Base-by-base conservation (phyloP, 2,113 vertebrate genomes). In the Hemicordylus capensis region DNA sequence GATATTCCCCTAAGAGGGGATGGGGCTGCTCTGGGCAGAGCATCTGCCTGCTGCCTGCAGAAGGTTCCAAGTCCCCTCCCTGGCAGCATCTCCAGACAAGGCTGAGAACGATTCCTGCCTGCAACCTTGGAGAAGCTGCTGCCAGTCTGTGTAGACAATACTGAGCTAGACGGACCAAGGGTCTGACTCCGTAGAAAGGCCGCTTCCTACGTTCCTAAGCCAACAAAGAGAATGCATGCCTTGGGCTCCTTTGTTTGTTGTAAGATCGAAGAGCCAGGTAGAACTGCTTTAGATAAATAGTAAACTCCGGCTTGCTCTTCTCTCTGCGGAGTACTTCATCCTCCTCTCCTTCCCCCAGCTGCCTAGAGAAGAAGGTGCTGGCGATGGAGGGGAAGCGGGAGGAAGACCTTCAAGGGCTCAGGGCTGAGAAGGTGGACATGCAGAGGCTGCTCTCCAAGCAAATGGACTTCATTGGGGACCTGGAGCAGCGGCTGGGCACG, bases 341-440 rank as follows among this genome's bases (percentile, higher is more conserved):
- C 10, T 11, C 9, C 31, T 37, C 46, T 64, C 51, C 22, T 14
- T 64, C 51, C 51, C 39, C 51, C 70, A 98, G 97, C 89, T 94
- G 96, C 84, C 90, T 98, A 84, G 97, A 97, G 76, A 91, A 96
- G 84, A 95, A 96, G 85, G 93, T 98, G 20, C 84, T 93, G 31
- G 94, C 93, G 0, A 87, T 97, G 85, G 97, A 97, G 87, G 91
- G 92, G 66, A 94, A 92, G 48, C 96, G 96, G 3, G 92, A 91
- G 39, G 90, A 83, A 87, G 96, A 96, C 91, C 92, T 97, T 48
- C 94, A 95, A 83, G 92, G 84, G 24, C 75, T 97, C 76, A 95
- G 94, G 84, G 87, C 91, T 7, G 96, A 97, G 90, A 97, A 97
- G 88, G 90, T 94, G 87, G 94, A 96, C 91, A 95, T 97, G 88